A percentile compares a stretch with the other conserved stretches of the same genome.
Evolutionary conservation across 2,888 invertebrate species (phyloP).

Genomic region (Pemphredon lugubris): DNA sequence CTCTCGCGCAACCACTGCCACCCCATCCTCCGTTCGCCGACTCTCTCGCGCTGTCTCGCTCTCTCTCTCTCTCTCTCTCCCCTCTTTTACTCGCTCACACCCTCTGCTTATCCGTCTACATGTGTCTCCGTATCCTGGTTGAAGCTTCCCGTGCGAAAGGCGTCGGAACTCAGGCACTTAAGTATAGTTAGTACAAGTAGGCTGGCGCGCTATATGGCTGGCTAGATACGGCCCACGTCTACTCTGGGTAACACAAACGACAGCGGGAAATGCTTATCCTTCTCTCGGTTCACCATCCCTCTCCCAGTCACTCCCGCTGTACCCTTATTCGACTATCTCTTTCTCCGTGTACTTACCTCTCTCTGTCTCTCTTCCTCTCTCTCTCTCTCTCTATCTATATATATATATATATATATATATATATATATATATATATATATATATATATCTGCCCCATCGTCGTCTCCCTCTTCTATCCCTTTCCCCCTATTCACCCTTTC

Average conservation of each 20-base stretch:
- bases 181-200: slow-evolving; percentile 53
- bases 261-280: slow-evolving; percentile 42
- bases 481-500: slow-evolving; percentile 1
- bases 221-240: slow-evolving; percentile 37
- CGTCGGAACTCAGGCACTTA: slow-evolving; percentile 54
- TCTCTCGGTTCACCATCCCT: slow-evolving; percentile 38
- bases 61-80: too few relatives aligned
- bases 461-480: background rate
- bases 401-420: slow-evolving; percentile 28
- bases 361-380: slow-evolving; percentile 13
- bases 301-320: slow-evolving; percentile 19
- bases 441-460: background rate
- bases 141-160: slow-evolving; percentile 29
- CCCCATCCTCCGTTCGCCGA: background rate
- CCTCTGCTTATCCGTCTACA: slow-evolving; percentile 24
- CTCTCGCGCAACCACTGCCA: background rate
- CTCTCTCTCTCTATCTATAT: too few relatives aligned
- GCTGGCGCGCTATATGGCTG: slow-evolving; percentile 3
- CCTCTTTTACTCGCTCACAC: background rate
- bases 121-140: background rate
- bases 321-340: background rate
- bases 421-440: background rate
- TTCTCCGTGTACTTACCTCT: background rate
- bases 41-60: background rate
- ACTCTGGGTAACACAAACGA: slow-evolving; percentile 27